A percentile compares a stretch with the other conserved stretches of the same genome.
phyloP scores from a whole-genome alignment of 2,797 vertebrate species.

The Macrochelys suwanniensis region DNA sequence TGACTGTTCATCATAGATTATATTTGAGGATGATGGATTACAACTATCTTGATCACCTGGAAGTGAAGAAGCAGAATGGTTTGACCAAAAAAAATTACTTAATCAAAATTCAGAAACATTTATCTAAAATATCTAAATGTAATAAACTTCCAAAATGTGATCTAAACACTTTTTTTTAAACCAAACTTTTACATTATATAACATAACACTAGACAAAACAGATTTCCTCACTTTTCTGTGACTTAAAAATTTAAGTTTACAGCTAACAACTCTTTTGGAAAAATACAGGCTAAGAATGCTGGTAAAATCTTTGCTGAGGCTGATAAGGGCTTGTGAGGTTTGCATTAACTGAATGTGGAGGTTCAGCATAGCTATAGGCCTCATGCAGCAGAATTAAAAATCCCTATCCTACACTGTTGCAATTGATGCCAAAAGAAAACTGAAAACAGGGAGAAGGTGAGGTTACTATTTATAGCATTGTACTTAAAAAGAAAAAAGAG shows the following conservation, averaged over 20 bases:
- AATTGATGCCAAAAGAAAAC: constrained; percentile 67
- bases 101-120: background rate
- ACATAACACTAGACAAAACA: background rate
- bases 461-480: constrained; percentile 69
- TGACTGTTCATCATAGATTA: constrained; percentile 89
- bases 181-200: background rate
- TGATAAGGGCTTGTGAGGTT: rapidly evolving
- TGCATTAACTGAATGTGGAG: background rate
- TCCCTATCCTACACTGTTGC: background rate
- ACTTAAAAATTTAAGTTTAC: background rate
- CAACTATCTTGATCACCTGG: constrained; percentile 90
- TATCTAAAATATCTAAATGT: background rate
- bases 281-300: background rate
- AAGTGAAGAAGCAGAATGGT: constrained; percentile 39
- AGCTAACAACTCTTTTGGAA: background rate
- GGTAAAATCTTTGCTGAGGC: background rate
- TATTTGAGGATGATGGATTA: constrained; percentile 87
- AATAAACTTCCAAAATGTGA: background rate
- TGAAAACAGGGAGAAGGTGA: constrained; percentile 60
- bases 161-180: background rate
- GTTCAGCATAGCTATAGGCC: background rate
- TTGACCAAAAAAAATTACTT: background rate
- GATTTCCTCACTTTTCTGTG: background rate
- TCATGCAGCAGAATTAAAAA: background rate
- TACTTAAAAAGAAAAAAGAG: constrained; percentile 72